Evolutionary conservation across 2,888 invertebrate species (phyloP), one percentile per base, ranked within the genome.

Genomic region (Synanthedon tipuliformis): DNA sequence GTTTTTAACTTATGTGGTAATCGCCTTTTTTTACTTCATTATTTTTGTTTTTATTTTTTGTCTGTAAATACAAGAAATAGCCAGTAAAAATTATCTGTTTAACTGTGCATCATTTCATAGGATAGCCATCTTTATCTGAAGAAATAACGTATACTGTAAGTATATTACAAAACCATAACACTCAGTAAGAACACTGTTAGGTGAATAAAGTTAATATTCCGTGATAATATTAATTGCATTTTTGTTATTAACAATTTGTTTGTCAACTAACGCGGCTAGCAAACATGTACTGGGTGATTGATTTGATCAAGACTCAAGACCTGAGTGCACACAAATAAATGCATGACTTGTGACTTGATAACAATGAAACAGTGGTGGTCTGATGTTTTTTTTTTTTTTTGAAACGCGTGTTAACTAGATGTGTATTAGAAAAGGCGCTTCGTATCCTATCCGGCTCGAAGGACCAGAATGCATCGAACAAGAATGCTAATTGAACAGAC

Each of bases 101-200:
- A 91, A 91, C 91, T 92, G 89, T 91, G 90, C 90, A 89, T 89
- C 90, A 90, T 90, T 90, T 89, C 90, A 90, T 91, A 91, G 91
- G 91, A 91, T 90, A 90, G 90, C 90, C 89, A 88, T 89, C 89
- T 88, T 83, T 88, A 85, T 87, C 81, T 86, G 88, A 88, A 88
- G 88, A 88, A 84, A 85, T 88, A 83, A 86, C 73, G 78, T 84
- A 78, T 85, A 81, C 88, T 88, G 88, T 88, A 88, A 88, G 86
- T 87, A 88, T 88, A 81, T 82, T 82, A 86, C 82, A 81, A 79
- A 82, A 74, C 84, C 84, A 86, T 86, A 87, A 86, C 86, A 87
- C 83, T 83, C 82, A 77, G 77, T 84, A 81, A 80, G 72, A 75
- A 85, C 83, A 84, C 81, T 80, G 85, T 83, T 85, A 87, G 86